Evolutionary conservation across 1,140 invertebrate genomes (phyloP).

Genomic region (Belonocnema kinseyi): DNA sequence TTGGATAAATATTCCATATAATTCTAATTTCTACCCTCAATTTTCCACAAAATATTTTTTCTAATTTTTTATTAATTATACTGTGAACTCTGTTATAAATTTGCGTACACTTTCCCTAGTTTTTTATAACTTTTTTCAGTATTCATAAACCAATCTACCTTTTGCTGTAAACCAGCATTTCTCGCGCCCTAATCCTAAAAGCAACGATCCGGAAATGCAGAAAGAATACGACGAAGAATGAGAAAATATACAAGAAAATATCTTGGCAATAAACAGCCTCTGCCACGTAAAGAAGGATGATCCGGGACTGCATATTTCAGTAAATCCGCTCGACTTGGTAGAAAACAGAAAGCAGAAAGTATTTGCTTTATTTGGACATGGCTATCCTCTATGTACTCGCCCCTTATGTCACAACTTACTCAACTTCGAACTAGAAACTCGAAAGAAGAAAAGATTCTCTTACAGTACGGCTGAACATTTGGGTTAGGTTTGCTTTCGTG

Average conservation of each 20-base stretch:
- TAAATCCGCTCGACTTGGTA: conserved; percentile 49
- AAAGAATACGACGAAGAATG: background rate
- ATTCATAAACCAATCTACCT: background rate
- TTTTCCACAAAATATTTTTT: too few relatives aligned
- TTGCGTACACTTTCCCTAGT: too few relatives aligned
- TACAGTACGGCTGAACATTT: background rate
- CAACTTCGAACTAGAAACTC: background rate
- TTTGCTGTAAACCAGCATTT: background rate
- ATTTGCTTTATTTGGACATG: conserved; percentile 6
- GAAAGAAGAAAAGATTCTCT: background rate
- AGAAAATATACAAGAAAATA: conserved; percentile 11
- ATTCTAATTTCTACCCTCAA: too few relatives aligned
- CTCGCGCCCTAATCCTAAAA: background rate
- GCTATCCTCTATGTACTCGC: background rate
- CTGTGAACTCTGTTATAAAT: too few relatives aligned
- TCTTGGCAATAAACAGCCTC: conserved; percentile 16
- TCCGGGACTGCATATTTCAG: conserved; percentile 54
- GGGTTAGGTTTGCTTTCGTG: background rate
- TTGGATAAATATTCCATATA: too few relatives aligned
- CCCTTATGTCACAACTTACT: background rate
- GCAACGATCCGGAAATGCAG: background rate
- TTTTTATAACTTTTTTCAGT: too few relatives aligned
- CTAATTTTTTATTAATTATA: too few relatives aligned
- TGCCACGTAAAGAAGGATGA: conserved; percentile 13
- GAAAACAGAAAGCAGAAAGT: background rate